phyloP scores from a whole-genome alignment of 2,113 vertebrate species.

The Boulengeromyrus knoepffleri region DNA sequence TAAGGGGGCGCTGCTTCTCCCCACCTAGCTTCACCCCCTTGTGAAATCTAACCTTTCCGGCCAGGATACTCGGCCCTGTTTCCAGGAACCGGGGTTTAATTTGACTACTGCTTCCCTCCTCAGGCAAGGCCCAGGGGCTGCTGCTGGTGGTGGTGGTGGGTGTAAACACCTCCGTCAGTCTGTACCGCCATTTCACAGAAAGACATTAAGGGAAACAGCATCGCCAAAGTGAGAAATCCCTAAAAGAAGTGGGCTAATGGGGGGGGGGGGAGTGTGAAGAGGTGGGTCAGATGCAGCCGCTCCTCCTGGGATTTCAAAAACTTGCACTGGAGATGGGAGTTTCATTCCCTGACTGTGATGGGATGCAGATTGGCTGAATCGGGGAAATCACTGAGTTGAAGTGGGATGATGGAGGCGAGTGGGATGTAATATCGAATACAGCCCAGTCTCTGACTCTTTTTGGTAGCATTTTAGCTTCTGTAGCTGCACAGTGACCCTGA shows the following conservation, averaged over 20 bases:
- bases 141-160: neutral
- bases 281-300: neutral
- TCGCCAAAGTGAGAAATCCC: conserved; percentile 21
- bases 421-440: neutral
- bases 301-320: neutral
- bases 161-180: conserved; percentile 10
- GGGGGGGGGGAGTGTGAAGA: neutral
- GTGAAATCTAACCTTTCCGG: neutral
- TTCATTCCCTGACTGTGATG: neutral
- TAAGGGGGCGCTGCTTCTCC: neutral
- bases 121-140: neutral
- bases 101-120: conserved; percentile 2
- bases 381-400: neutral
- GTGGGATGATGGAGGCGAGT: neutral
- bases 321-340: neutral
- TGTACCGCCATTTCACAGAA: conserved; percentile 3
- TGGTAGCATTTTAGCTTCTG: neutral
- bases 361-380: neutral
- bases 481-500: neutral
- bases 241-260: conserved; percentile 17
- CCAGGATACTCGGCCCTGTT: neutral
- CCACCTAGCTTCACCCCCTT: no score
- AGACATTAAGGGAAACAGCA: conserved; percentile 16
- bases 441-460: neutral
- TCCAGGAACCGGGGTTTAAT: neutral